phyloP scores from a whole-genome alignment of 92 coral and sea anemone species.

The Palythoa grandiflora region DNA sequence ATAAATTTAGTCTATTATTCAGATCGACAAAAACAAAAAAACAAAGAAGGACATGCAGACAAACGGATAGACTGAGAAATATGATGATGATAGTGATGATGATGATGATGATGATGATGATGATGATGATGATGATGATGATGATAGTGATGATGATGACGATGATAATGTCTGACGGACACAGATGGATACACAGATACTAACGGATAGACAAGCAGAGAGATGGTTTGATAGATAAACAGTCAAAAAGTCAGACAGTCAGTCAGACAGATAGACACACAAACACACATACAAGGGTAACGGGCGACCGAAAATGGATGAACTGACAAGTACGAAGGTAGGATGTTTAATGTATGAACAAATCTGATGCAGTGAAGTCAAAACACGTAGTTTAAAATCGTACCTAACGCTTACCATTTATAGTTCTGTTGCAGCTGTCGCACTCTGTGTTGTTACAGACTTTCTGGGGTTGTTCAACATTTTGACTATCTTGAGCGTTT shows the following conservation, averaged over 20 bases:
- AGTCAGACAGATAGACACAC: neutral
- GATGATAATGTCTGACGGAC: neutral
- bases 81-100: neutral
- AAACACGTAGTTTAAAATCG: neutral
- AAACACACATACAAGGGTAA: neutral
- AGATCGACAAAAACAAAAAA: neutral
- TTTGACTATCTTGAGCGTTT: neutral
- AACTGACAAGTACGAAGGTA: too few relatives aligned
- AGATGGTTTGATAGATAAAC: neutral
- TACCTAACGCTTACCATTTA: neutral
- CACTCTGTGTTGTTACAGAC: neutral
- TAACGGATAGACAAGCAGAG: neutral
- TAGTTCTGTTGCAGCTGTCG: neutral
- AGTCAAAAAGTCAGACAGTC: neutral
- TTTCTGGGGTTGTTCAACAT: neutral
- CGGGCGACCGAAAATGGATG: neutral
- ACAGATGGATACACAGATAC: too few relatives aligned
- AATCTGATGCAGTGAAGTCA: too few relatives aligned
- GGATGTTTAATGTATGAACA: neutral
- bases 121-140: neutral
- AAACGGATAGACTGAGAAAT: neutral
- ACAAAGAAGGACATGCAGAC: too few relatives aligned
- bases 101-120: neutral
- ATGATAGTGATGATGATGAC: neutral
- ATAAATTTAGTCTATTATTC: too few relatives aligned